These are phyloP conservation scores for Cistogaster globosa DNA, from an alignment of 2,888 invertebrate species.

Conservation along the genomic window DNA sequence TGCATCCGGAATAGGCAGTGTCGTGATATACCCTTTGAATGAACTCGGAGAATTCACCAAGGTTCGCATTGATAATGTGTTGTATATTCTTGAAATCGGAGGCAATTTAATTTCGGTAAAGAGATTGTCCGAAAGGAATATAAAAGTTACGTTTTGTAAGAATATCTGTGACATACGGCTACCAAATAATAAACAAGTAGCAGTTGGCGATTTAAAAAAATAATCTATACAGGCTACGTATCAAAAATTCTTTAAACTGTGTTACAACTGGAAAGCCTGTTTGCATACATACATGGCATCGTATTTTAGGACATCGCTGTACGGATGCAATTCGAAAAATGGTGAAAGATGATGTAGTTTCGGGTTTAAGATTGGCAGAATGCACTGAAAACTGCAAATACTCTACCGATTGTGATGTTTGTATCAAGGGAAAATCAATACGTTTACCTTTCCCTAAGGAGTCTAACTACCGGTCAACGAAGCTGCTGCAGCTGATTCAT, in stretches of 20 bases:
- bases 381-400: too few species aligned
- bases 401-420: too few species aligned
- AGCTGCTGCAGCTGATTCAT: constrained; percentile 74
- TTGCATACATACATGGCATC: too few species aligned
- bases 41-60: not conserved
- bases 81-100: not conserved
- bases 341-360: too few species aligned
- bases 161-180: not conserved
- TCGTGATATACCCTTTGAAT: not conserved
- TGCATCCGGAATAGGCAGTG: too few species aligned
- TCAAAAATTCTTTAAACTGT: too few species aligned
- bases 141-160: not conserved
- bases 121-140: not conserved
- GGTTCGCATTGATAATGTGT: not conserved
- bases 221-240: not conserved
- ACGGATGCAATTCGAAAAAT: too few species aligned
- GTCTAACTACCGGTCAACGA: constrained; percentile 47
- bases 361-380: too few species aligned
- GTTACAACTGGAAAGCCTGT: too few species aligned
- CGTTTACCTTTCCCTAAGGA: constrained; percentile 55
- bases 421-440: too few species aligned
- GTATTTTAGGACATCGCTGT: too few species aligned
- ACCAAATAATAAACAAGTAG: constrained; percentile 1
- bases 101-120: not conserved
- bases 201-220: not conserved